Evolutionary conservation across 2,113 vertebrate species (phyloP), one percentile per base, ranked within the genome.

Genomic region (Psilopsiagon aurifrons): DNA sequence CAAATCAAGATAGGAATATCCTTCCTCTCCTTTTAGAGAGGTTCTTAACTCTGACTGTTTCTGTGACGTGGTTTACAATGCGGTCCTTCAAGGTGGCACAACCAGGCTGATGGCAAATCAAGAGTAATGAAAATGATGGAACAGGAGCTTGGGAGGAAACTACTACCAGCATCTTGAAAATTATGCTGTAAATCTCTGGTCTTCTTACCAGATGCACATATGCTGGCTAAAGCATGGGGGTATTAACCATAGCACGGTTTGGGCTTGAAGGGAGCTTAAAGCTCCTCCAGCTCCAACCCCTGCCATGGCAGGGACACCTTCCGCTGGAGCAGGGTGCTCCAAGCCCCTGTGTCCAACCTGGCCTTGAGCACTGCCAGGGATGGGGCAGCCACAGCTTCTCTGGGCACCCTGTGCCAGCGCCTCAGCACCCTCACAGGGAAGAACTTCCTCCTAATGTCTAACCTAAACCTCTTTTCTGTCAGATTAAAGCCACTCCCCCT

Each of bases 221-320:
- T 17, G 49, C 27, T 82, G 35, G 23, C 11, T 57, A 49, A 76
- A 59, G 64, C 41, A 37, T 2, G 23, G 14, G 22, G 27, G 22
- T 29, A 35, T 54, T 19, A 33, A 63, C 10, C 57, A 24, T 23
- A 24, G 33, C 10, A 35, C 10, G 13, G 33, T 35, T 59, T 59
- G 33, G 6, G 22, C 2, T 23, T 13, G 33, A 23, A 59, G 22
- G 57, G 13, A 14, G 33, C 57, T 59, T 2, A 59, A 59, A 35
- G 33, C 57, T 59, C 22, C 0, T 23, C 55, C 55, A 59, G 33
- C 0, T 23, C 33, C 33, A 59, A n/a, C 1, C 33, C 28, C 55
- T n/a, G 55, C 55, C 55, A 57, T 0, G 1, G 13, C 20, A 4
- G 6, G 55, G 33, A n/a, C 31, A 22, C 33, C 20, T 57, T 57